Conservation (phyloP, 2,113 vertebrate species). For the Ardeotis arabs region DNA sequence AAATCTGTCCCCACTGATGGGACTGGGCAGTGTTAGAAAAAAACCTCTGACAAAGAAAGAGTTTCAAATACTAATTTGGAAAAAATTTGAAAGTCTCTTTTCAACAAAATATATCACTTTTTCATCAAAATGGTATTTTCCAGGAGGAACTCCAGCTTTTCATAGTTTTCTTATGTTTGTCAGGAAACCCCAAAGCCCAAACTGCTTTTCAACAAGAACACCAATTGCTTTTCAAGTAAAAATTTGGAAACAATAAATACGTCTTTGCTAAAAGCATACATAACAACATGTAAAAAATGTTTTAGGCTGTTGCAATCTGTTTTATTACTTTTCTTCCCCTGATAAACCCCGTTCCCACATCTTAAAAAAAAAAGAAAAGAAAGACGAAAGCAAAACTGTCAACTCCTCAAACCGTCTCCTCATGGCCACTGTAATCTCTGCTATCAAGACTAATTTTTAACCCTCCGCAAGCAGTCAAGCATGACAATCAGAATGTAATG, state of each 20-base stretch:
- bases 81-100: not conserved
- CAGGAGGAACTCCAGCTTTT: not conserved
- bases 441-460: constrained; percentile 4
- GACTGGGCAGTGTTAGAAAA: not conserved
- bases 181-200: not conserved
- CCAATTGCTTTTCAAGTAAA: not conserved
- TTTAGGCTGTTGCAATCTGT: not conserved
- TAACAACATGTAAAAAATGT: not conserved
- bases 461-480: not conserved
- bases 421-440: not conserved
- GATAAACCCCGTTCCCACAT: not conserved
- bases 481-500: not conserved
- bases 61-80: not conserved
- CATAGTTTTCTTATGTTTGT: not conserved
- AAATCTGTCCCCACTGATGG: not conserved
- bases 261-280: not conserved
- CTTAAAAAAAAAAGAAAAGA: not conserved
- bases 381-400: not conserved
- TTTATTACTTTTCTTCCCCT: not conserved
- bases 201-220: not conserved
- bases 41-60: not conserved
- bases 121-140: not conserved
- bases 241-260: not conserved
- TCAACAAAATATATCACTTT: not conserved
- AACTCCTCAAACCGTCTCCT: not conserved